phyloP scores from a whole-genome alignment of 2,797 vertebrate species.

The Danio kyathit region DNA sequence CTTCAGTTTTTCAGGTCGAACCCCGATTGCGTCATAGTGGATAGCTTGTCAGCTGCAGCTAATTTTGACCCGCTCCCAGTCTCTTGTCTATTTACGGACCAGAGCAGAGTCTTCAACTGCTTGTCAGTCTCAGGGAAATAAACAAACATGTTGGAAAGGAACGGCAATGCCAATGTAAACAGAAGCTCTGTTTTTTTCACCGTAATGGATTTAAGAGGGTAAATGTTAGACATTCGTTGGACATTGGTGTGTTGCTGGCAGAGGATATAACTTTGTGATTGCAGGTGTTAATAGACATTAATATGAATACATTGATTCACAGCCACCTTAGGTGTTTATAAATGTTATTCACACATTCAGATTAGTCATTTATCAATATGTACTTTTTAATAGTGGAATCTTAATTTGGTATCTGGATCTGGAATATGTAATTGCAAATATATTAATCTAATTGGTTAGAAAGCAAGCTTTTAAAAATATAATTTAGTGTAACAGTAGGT shows the following conservation, averaged over 20 bases:
- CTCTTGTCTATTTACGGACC: slow-evolving; percentile 51
- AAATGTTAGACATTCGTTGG: background rate
- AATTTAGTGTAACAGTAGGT: no score
- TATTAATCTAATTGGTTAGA: background rate
- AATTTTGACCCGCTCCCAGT: slow-evolving; percentile 40
- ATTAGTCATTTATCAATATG: background rate
- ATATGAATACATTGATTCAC: background rate
- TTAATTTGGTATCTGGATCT: background rate
- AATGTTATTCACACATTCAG: background rate
- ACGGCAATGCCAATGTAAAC: slow-evolving; percentile 14
- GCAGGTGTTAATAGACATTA: background rate
- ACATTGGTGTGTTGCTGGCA: background rate
- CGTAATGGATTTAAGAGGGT: slow-evolving; percentile 25
- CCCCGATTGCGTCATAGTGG: slow-evolving; percentile 46
- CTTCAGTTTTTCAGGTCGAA: slow-evolving; percentile 2
- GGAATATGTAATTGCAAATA: background rate
- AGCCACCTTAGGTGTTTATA: background rate
- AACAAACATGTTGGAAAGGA: slow-evolving; percentile 25
- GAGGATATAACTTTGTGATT: background rate
- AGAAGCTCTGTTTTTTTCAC: slow-evolving; percentile 3
- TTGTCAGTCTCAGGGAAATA: slow-evolving; percentile 40
- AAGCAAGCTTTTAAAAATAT: no score
- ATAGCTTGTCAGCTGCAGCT: slow-evolving; percentile 51
- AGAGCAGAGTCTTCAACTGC: slow-evolving; percentile 40
- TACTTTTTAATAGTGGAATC: background rate